Evolutionary conservation across 2,888 invertebrate species (phyloP), one percentile per base, ranked within the genome.

Genomic region (Brachypalpus laphriformis): DNA sequence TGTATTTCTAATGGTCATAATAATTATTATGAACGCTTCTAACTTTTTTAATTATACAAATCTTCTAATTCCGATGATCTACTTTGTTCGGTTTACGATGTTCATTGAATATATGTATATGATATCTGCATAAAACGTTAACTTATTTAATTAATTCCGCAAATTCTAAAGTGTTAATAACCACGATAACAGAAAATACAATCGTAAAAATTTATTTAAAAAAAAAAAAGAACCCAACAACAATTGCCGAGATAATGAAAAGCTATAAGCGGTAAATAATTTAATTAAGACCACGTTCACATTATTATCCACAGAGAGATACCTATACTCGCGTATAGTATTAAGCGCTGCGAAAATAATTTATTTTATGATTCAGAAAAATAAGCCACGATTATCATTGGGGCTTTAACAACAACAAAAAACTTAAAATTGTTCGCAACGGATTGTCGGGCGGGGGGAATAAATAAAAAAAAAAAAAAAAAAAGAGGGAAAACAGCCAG

Each of bases 341-440:
- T 25, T 28, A 37, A 63, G 22, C 7, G 61, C 25, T 61, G 42
- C 70, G 18, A 31, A 75, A 45, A 81, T 61, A 66, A 83, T 83
- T 83, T 74, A 78, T 83, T 74, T 77, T 66, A 72, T 72, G 71
- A 77, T 59, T 71, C 70, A 57, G 54, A 40, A 40, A 63, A 42
- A 82, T 68, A 83, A 78, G 56, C 66, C 72, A 72, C 56, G 54
- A 63, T 72, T 78, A 72, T 82, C 59, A 28, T 45, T 51, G 45
- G 45, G 18, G 11, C n/a, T 14, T 16, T 22, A 65, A 65, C 31
- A 37, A 45, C 16, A 31, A 63, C 47, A 22, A 59, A 37, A 49
- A 49, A 25, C n/a, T 6, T 11, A 42, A 28, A 47, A 71, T 37
- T 61, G 40, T 16, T 63, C 16, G 37, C 16, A 47, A n/a, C 9